phyloP scores from a whole-genome alignment of 2,797 vertebrate genomes.

The Lophura swinhoii region DNA sequence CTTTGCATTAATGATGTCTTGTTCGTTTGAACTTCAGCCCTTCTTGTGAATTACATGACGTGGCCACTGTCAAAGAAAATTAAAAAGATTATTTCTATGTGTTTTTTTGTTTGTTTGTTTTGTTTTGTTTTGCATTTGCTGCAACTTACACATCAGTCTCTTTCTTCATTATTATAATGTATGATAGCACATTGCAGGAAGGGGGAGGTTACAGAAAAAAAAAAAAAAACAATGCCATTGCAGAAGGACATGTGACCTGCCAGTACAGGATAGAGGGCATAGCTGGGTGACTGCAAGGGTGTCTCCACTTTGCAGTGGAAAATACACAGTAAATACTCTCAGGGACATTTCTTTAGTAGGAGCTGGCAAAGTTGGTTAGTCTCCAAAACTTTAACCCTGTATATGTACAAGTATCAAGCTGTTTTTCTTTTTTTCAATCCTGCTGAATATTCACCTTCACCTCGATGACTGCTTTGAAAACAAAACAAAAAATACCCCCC shows the following conservation, averaged over 20 bases:
- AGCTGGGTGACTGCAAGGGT: neutral
- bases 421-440: neutral
- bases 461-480: neutral
- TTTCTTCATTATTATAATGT: neutral
- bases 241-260: neutral
- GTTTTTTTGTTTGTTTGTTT: neutral
- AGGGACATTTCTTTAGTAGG: neutral
- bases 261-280: fast-evolving
- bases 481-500: neutral
- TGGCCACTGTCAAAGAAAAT: neutral
- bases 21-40: neutral
- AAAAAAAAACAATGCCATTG: neutral
- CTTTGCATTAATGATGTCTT: neutral
- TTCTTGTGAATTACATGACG: neutral
- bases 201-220: neutral
- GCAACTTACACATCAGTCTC: neutral
- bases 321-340: neutral
- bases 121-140: neutral
- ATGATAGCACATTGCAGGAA: neutral
- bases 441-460: neutral
- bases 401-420: neutral
- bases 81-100: neutral
- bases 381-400: neutral
- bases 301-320: neutral
- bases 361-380: neutral